A percentile compares a stretch with the other conserved stretches of the same genome.
Conservation (phyloP, 2,113 vertebrate genomes). For the Perca fluviatilis region DNA sequence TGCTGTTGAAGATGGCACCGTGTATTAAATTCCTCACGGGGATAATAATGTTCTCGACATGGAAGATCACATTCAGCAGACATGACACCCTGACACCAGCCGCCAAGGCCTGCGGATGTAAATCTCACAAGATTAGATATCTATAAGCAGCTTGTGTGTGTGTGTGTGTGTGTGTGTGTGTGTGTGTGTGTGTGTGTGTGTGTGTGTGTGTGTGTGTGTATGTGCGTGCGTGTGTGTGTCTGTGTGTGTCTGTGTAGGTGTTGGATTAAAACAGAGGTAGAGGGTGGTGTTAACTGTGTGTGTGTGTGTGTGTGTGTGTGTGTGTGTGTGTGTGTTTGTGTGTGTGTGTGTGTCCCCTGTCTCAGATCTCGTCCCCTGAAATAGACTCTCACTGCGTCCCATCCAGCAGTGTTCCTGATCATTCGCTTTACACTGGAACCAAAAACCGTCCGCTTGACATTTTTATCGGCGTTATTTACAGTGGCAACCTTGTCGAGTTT, state of each 20-base stretch:
- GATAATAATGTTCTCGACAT: slow-evolving; percentile 68
- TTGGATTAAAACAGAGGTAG: no score
- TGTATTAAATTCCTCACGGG: slow-evolving; percentile 28
- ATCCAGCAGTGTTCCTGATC: slow-evolving; percentile 25
- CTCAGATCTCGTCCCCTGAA: slow-evolving; percentile 55
- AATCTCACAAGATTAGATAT: slow-evolving; percentile 74
- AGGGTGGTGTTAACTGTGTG: not conserved
- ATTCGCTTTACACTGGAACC: slow-evolving; percentile 37
- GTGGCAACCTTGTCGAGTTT: slow-evolving; percentile 13
- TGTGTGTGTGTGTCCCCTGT: slow-evolving; percentile 3
- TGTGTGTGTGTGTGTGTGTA: no score
- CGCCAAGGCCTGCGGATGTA: slow-evolving; percentile 70
- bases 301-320: slow-evolving; percentile 27
- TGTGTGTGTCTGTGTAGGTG: no score
- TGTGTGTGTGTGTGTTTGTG: slow-evolving; percentile 21
- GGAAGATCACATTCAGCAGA: slow-evolving; percentile 66
- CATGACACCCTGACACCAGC: slow-evolving; percentile 58
- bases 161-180: slow-evolving; percentile 10
- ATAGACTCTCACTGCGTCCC: slow-evolving; percentile 62
- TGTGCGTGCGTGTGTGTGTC: no score
- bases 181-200: no score
- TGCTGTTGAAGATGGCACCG: slow-evolving; percentile 17
- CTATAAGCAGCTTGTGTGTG: slow-evolving; percentile 60
- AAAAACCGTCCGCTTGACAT: slow-evolving; percentile 26
- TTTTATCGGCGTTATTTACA: slow-evolving; percentile 65